Conservation (phyloP, 53 echinoderm and acorn worm genomes). For the Henricia sp. region DNA sequence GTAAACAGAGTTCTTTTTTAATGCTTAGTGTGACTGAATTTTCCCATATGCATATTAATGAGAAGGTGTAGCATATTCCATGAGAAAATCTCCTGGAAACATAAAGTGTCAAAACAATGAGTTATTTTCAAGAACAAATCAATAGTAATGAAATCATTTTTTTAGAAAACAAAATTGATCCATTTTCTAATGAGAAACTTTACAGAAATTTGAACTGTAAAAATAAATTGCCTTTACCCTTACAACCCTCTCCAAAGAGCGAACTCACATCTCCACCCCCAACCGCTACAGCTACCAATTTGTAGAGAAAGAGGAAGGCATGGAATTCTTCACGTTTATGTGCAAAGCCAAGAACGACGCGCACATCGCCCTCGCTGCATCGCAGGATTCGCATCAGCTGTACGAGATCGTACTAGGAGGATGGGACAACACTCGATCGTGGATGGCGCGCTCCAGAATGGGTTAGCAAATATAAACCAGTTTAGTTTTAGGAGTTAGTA, state of each 20-base stretch:
- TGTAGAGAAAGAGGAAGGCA: slow-evolving; percentile 69
- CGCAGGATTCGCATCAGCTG: slow-evolving; percentile 62
- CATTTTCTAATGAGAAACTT: too few relatives aligned
- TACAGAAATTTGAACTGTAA: too few relatives aligned
- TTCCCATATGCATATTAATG: too few relatives aligned
- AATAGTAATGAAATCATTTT: too few relatives aligned
- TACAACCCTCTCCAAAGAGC: slow-evolving; percentile 72
- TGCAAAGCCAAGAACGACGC: slow-evolving; percentile 93
- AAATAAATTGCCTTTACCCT: too few relatives aligned
- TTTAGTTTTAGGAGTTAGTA: too few relatives aligned
- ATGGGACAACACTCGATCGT: slow-evolving; percentile 81
- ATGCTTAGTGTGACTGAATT: too few relatives aligned
- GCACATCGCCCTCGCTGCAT: slow-evolving; percentile 72
- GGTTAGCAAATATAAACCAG: slow-evolving; percentile 72
- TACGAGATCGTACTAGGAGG: slow-evolving; percentile 98
- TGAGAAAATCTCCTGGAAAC: too few relatives aligned
- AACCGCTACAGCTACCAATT: slow-evolving; percentile 92
- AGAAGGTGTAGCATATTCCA: too few relatives aligned
- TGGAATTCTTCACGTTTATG: slow-evolving; percentile 85
- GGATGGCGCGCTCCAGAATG: slow-evolving; percentile 77
- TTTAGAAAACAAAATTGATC: too few relatives aligned
- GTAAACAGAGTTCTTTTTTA: slow-evolving; percentile 72
- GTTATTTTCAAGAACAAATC: too few relatives aligned
- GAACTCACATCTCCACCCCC: slow-evolving; percentile 93
- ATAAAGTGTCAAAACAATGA: too few relatives aligned